Percentiles rank a stretch among this genome's conserved stretches.
phyloP scores from a whole-genome alignment of 2,797 vertebrate species.

The Todus mexicanus region DNA sequence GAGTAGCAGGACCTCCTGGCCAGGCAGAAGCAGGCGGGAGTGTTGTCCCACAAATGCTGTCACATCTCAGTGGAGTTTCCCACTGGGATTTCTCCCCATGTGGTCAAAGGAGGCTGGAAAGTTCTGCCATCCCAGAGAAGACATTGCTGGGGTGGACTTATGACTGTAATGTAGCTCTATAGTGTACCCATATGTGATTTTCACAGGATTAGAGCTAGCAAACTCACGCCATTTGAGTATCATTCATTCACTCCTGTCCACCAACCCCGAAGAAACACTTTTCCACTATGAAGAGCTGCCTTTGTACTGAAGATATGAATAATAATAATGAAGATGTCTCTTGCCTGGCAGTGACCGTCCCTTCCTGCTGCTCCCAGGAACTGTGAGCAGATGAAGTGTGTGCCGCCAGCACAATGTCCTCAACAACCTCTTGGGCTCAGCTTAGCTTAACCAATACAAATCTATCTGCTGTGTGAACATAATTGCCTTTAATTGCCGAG shows the following conservation, averaged over 20 bases:
- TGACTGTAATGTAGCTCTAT: neutral
- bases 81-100: neutral
- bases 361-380: neutral
- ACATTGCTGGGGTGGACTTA: rapidly evolving
- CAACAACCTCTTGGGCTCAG: neutral
- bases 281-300: neutral
- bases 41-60: neutral
- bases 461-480: neutral
- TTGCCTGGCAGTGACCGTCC: neutral
- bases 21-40: neutral
- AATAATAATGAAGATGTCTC: neutral
- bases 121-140: neutral
- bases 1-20: neutral
- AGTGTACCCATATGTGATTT: neutral
- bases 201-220: neutral
- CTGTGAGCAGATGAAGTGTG: neutral
- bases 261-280: neutral
- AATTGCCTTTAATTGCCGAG: neutral
- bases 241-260: neutral
- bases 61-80: neutral
- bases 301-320: neutral
- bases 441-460: neutral
- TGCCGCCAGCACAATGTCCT: neutral
- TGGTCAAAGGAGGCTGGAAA: neutral
- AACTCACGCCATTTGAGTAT: neutral